These are phyloP conservation scores for Fistularia tabacaria DNA, from an alignment of 2,797 vertebrate species.

Conservation along the genomic window DNA sequence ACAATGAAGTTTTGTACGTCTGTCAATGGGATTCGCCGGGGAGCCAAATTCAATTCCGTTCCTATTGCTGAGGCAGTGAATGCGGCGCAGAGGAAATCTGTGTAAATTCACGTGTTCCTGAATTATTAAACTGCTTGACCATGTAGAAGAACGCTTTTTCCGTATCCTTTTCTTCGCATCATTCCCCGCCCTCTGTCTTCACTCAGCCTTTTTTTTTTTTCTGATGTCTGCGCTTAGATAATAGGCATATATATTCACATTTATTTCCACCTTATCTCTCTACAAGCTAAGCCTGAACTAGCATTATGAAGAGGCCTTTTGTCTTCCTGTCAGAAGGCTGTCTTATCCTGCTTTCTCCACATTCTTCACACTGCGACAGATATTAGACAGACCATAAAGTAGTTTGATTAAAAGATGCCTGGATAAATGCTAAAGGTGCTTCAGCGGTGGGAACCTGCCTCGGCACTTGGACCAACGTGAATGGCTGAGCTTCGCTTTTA, in stretches of 20 bases:
- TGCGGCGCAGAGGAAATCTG: conserved; percentile 25
- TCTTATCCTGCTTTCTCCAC: conserved; percentile 32
- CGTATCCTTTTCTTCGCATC: conserved; percentile 16
- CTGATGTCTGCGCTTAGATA: conserved; percentile 39
- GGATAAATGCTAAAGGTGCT: conserved; percentile 58
- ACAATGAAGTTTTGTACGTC: conserved; percentile 40
- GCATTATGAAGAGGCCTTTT: conserved; percentile 58
- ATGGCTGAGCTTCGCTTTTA: conserved; percentile 27
- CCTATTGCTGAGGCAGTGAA: conserved; percentile 10
- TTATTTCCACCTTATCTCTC: conserved; percentile 59
- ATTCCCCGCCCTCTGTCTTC: conserved; percentile 6
- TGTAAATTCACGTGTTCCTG: conserved; percentile 49
- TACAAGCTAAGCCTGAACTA: conserved; percentile 46
- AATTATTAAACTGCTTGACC: conserved; percentile 56
- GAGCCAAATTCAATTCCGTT: conserved; percentile 36
- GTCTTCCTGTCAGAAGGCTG: conserved; percentile 56
- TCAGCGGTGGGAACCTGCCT: conserved; percentile 11
- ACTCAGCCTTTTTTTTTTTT: conserved; percentile 15
- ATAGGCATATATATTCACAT: conserved; percentile 55
- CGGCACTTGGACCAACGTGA: conserved; percentile 21
- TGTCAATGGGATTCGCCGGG: conserved; percentile 22
- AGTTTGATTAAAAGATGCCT: conserved; percentile 70
- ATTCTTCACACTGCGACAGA: conserved; percentile 54
- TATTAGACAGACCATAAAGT: conserved; percentile 67
- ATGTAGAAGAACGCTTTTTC: conserved; percentile 21